Evolutionary conservation across 2,888 invertebrate genomes (phyloP), one percentile per base, ranked within the genome.

Genomic region (Machimus atricapillus): DNA sequence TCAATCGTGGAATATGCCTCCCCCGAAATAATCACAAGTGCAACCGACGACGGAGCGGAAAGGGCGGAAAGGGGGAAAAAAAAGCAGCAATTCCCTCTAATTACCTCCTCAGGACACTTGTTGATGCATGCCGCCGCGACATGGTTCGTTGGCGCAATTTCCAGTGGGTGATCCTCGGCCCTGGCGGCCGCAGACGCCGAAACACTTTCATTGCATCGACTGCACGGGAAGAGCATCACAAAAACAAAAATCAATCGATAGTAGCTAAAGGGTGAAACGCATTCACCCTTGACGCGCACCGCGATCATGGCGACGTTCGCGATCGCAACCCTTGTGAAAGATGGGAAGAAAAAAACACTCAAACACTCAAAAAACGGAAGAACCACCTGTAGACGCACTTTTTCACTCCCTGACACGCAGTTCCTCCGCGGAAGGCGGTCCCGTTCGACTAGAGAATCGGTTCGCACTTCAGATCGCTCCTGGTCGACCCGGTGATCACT

Each of bases 101-200:
- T 86, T 88, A 88, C 88, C 88, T 88, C 88, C 52, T 88, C 88
- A 74, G 88, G 88, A 87, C 88, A 88, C 58, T 87, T 88, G 81
- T 81, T 85, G 86, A 88, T 87, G 78, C 88, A 88, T 82, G 87
- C 76, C 31, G 87, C 87, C n/a, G 88, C 87, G 74, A 88, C 88
- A 87, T 88, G 88, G 73, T 87, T 87, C 73, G 88, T 88, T 86
- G 86, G 85, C 34, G 78, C 66, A 34, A 73, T 87, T 87, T 87
- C 87, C 77, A 87, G 7, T 85, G 87, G 85, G 85, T 81, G 87
- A 87, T 85, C 79, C 34, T 79, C 78, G 73, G 43, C 73, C 40
- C 37, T 58, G n/a, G 19, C 46, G 2, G 52, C 52, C n/a, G 52
- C n/a, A 16, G 76, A 46, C 43, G 23, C 31, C 12, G 46, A 31